phyloP scores from a whole-genome alignment of 2,888 invertebrate species.

The Drosophila demipolita region DNA sequence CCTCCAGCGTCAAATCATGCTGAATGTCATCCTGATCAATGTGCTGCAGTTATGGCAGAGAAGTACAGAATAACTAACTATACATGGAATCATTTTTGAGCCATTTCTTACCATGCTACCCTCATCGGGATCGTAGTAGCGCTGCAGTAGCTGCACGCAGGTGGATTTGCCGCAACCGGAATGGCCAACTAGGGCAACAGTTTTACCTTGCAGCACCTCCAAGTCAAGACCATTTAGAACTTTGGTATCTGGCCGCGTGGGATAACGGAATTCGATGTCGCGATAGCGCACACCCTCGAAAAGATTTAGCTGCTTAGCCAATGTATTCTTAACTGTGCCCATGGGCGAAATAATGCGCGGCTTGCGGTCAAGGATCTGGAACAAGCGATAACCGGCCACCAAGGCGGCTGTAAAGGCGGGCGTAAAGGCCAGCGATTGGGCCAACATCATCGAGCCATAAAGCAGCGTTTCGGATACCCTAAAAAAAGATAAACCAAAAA shows the following conservation, averaged over 20 bases:
- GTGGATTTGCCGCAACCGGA: slow-evolving; percentile 94
- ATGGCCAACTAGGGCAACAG: slow-evolving; percentile 90
- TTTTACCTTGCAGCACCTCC: slow-evolving; percentile 89
- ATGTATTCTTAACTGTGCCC: slow-evolving; percentile 74
- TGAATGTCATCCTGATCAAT: slow-evolving; percentile 87
- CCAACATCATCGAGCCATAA: slow-evolving; percentile 92
- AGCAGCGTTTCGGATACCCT: slow-evolving; percentile 92
- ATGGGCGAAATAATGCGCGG: slow-evolving; percentile 86
- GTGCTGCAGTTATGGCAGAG: slow-evolving; percentile 60
- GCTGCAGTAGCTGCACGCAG: slow-evolving; percentile 91
- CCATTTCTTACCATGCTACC: slow-evolving; percentile 86
- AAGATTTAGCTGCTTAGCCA: slow-evolving; percentile 81
- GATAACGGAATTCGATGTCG: slow-evolving; percentile 92
- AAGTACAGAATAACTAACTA: not conserved
- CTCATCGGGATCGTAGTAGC: slow-evolving; percentile 91
- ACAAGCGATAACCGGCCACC: slow-evolving; percentile 89
- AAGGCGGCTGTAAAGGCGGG: slow-evolving; percentile 92
- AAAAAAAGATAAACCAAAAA: not conserved
- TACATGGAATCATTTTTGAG: not conserved
- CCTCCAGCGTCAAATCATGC: slow-evolving; percentile 88
- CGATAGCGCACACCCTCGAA: slow-evolving; percentile 86
- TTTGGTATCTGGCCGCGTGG: slow-evolving; percentile 90
- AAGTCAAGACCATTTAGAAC: slow-evolving; percentile 91
- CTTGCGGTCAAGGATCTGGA: slow-evolving; percentile 88
- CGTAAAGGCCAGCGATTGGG: slow-evolving; percentile 91